Base-by-base conservation (phyloP, 2,888 invertebrate species). In the Rugalucina vietnamica region DNA sequence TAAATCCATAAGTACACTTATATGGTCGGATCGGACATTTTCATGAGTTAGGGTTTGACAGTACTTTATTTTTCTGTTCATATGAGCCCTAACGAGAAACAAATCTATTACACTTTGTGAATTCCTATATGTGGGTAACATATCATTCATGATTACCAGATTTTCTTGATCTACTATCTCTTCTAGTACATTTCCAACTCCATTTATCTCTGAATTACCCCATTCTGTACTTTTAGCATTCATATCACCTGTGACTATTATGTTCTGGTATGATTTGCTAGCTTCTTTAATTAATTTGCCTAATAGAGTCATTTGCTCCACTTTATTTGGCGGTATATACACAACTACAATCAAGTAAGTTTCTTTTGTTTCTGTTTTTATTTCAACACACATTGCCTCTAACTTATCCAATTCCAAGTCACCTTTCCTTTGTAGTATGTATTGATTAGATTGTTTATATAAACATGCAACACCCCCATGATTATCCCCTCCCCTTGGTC, bases 71-170 rank as follows among this genome's bases (percentile, higher is more conserved):
- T 37, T 29, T 32, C 73, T 57, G 29, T 57, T 57, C 24, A 77
- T 21, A 12, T 39, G 32, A n/a, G 77, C 29, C 32, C 14, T 29
- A 24, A 76, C 39, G 0, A 81, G 10, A 27, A 76, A 27, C n/a
- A 81, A 37, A 32, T 76, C 81, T 34, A 76, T 81, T 27, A 81
- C 77, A 71, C 70, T 76, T n/a, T 43, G 32, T 70, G 70, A 50
- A 24, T 81, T 76, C 18, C 77, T 72, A 39, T 69, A 43, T 4
- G 81, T 77, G 24, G 76, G 73, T 14, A 60, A 21, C 5, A 3
- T 5, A 29, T 60, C 29, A 60, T 60, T 60, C 27, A 60, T 60
- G 29, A 27, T 29, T 34, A 50, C 75, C 12, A 80, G 27, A 18
- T 54, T 39, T 18, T 49, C 27, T n/a, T 49, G 21, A 32, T 34